Conservation (phyloP, 2,888 invertebrate species). For the Prosapia bicincta region DNA sequence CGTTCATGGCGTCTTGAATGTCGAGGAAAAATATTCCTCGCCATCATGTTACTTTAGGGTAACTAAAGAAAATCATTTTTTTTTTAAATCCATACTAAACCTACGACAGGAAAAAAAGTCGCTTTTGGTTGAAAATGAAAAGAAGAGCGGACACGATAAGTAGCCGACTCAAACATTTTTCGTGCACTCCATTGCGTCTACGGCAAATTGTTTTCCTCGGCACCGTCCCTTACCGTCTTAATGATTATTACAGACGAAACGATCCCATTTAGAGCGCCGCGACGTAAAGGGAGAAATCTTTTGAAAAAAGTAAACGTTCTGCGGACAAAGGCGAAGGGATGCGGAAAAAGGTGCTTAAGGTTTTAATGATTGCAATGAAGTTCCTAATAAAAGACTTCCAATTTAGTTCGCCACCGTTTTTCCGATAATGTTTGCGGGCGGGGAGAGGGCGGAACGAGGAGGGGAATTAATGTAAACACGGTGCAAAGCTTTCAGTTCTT, state of each 20-base stretch:
- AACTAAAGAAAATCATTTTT: no score
- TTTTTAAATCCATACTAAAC: no score
- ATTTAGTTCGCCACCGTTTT: not conserved
- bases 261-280: not conserved
- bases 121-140: no score
- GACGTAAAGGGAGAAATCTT: not conserved
- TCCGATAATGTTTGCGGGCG: not conserved
- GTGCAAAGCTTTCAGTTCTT: no score
- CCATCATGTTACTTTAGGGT: no score
- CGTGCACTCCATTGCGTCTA: not conserved
- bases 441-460: no score
- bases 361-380: not conserved
- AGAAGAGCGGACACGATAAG: no score
- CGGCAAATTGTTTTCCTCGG: not conserved
- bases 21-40: no score
- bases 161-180: not conserved
- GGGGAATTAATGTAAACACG: no score
- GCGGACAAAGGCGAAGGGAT: not conserved
- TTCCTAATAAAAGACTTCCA: not conserved
- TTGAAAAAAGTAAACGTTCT: not conserved
- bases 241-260: not conserved
- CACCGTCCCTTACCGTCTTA: not conserved
- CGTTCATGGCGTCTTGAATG: no score
- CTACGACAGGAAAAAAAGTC: no score
- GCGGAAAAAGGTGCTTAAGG: not conserved